Evolutionary conservation across 2,797 vertebrate species (phyloP), one percentile per base, ranked within the genome.

Genomic region (Rhadinocentrus ornatus): DNA sequence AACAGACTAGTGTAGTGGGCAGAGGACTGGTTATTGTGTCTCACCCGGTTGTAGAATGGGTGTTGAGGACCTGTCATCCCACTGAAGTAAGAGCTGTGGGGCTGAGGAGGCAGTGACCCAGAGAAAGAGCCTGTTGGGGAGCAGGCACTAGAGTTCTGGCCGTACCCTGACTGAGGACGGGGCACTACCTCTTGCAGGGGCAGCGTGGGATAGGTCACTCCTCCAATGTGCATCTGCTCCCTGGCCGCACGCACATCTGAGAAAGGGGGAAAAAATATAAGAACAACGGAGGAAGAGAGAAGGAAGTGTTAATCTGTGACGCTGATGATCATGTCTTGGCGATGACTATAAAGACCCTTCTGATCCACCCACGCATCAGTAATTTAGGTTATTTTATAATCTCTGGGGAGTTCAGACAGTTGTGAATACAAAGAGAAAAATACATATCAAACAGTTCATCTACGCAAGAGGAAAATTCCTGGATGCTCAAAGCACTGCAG

Each of bases 1-100:
- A 50, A 50, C 2, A 66, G n/a, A 66, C 27, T 26, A 56, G 53
- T 18, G 56, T 10, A 46, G 9, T 16, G 27, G 44, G 39, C 8
- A 41, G 5, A 44, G 29, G 58, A 29, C 37, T 50, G 20, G n/a
- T 34, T 35, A 39, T 16, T 16, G 27, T 8, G 35, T 73, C 97
- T 96, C 94, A 99, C 98, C 95, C 98, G 93, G 92, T 99, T 99
- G 92, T 99, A 99, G 91, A 99, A 99, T 0, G 98, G 98, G 70
- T 99, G 98, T 89, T 99, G 98, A 24, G 97, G 97, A 52, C 97
- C 97, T 0, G 97, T 98, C 94, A 99, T 94, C 62, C 97, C 98
- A 1, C 97, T 99, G 84, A 97, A 99, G 82, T 98, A 98, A 88
- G 96, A 95, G 88, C 98, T 99, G 71, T 96, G 97, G 16, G 97